A percentile compares a stretch with the other conserved stretches of the same genome.
Evolutionary conservation across 2,888 invertebrate genomes (phyloP).

Genomic region (Celastrina argiolus): DNA sequence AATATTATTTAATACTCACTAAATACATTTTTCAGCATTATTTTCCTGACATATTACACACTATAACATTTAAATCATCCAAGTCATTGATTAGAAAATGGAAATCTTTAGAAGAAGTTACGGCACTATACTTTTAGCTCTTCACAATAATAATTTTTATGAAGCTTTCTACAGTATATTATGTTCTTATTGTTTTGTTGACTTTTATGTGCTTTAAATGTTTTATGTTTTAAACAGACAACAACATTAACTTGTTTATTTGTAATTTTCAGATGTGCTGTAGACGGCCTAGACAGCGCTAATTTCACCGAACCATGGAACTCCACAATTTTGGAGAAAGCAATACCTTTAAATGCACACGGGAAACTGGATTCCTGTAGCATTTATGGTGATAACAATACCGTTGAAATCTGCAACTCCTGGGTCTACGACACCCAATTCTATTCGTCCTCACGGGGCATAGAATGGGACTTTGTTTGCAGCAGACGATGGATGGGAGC

Average conservation of each 20-base stretch:
- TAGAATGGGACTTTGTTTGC: slow-evolving; percentile 92
- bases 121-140: neutral
- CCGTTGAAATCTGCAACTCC: slow-evolving; percentile 54
- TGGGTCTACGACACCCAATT: slow-evolving; percentile 87
- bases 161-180: neutral
- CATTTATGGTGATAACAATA: slow-evolving; percentile 67
- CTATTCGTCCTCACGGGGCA: slow-evolving; percentile 84
- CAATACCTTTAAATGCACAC: slow-evolving; percentile 77
- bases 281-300: slow-evolving; percentile 76
- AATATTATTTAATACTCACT: neutral
- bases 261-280: slow-evolving; percentile 73
- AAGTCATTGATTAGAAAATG: neutral
- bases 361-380: slow-evolving; percentile 82
- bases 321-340: slow-evolving; percentile 65
- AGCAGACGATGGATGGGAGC: slow-evolving; percentile 89
- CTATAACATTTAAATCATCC: neutral
- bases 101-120: neutral
- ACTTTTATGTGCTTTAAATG: slow-evolving; percentile 17
- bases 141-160: slow-evolving; percentile 2
- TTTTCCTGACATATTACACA: neutral
- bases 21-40: neutral
- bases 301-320: slow-evolving; percentile 75
- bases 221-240: neutral
- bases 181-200: neutral
- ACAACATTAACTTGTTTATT: neutral